These are phyloP conservation scores for Psettodes erumei DNA, from an alignment of 2,113 vertebrate genomes.

Conservation along the genomic window DNA sequence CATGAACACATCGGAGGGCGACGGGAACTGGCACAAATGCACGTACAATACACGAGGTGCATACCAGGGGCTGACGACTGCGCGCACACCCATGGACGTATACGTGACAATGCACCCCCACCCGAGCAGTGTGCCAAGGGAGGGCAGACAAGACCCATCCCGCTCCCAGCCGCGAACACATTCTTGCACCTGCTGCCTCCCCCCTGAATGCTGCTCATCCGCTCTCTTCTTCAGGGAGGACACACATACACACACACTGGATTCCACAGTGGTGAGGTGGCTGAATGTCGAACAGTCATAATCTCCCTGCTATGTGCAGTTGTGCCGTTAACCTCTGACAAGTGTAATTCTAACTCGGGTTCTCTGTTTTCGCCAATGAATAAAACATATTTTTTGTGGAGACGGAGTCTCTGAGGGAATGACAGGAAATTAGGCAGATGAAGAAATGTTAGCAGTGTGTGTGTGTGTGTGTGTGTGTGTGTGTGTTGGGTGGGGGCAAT, in stretches of 20 bases:
- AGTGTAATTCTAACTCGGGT: conserved; percentile 63
- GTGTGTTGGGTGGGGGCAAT: conserved; percentile 3
- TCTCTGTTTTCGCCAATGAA: conserved; percentile 63
- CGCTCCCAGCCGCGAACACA: conserved; percentile 64
- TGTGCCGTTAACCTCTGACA: conserved; percentile 71
- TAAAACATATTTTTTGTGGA: conserved; percentile 61
- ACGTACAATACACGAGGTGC: conserved; percentile 8
- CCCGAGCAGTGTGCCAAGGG: conserved; percentile 53
- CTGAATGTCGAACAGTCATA: conserved; percentile 59
- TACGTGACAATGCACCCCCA: conserved; percentile 34
- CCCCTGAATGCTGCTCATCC: conserved; percentile 52
- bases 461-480: not conserved
- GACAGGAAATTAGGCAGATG: conserved; percentile 62
- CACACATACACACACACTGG: conserved; percentile 25
- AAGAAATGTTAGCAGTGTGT: conserved; percentile 23
- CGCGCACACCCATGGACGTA: conserved; percentile 21
- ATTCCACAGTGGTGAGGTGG: conserved; percentile 64
- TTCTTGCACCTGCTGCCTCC: conserved; percentile 78
- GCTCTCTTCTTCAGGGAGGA: conserved; percentile 53
- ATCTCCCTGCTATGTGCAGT: conserved; percentile 69
- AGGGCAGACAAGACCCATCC: conserved; percentile 72
- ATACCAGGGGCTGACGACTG: conserved; percentile 30
- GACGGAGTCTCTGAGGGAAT: conserved; percentile 30
- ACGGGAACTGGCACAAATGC: conserved; percentile 35
- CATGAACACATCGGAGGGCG: conserved; percentile 10